Base-by-base conservation (phyloP, 2,888 invertebrate genomes). In the Plagiodera versicolora region DNA sequence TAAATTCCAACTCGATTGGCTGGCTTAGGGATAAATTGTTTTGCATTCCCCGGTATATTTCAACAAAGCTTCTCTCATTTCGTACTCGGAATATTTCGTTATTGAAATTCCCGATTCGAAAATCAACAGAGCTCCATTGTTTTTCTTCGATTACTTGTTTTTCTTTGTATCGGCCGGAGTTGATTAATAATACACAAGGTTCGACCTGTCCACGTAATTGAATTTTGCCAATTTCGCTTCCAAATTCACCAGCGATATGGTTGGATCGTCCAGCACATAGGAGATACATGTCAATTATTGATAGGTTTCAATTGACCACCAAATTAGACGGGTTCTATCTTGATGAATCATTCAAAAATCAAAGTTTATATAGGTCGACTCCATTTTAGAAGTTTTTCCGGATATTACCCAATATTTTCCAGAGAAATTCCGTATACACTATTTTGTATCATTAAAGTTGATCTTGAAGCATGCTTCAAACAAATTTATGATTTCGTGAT, bases 21-120 rank as follows among this genome's bases (percentile, higher is more conserved):
- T n/a, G n/a, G n/a, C n/a, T n/a, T n/a, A n/a, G n/a, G 24, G 24
- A 24, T 5, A 24, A 24, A 24, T 24, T 6, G 24, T 24, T 24
- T n/a, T 6, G 6, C 24, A 24, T 24, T 24, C 6, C 24, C 6
- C 24, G 6, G 24, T 6, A 24, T 24, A n/a, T 18, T 10, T 35
- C 35, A 8, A 30, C 2, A 14, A 14, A 35, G 18, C 8, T 18
- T 10, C 18, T 51, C 16, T 19, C 0, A 19, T 51, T n/a, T n/a
- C n/a, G n/a, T n/a, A n/a, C n/a, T n/a, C n/a, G 51, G 32, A 51
- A 51, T 51, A 51, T 51, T 35, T 24, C 24, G 4, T 24, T 24
- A 6, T 24, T 24, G 24, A 24, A 24, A 24, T 5, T 24, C 6
- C 24, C 24, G 4, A 24, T 24, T 24, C 24, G 6, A 24, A 6